Evolutionary conservation across 2,888 invertebrate species (phyloP).

Genomic region (Zygogramma bicolorata): DNA sequence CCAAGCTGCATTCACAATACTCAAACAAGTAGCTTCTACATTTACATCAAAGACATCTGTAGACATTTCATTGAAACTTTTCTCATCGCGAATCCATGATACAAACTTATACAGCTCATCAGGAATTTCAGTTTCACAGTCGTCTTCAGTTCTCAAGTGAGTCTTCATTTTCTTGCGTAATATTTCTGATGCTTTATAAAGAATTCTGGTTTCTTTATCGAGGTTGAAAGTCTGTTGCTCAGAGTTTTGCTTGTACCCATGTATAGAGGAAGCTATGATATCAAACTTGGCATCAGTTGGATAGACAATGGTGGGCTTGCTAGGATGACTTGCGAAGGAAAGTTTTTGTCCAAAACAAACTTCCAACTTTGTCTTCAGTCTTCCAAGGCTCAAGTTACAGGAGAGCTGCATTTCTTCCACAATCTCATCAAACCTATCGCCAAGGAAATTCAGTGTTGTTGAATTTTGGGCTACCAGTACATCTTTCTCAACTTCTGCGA

Average conservation of each 20-base stretch:
- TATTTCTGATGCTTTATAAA: background rate
- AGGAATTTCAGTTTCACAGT: constrained; percentile 3
- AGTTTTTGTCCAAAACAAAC: background rate
- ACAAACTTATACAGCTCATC: constrained; percentile 6
- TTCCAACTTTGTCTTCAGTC: background rate
- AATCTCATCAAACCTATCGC: background rate
- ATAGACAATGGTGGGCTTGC: background rate
- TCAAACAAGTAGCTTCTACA: constrained; percentile 1
- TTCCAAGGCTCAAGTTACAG: background rate
- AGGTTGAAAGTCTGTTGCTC: background rate
- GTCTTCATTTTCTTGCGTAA: constrained; percentile 5
- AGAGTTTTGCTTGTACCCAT: background rate
- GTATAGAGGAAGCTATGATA: background rate
- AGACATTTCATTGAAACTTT: constrained; percentile 1
- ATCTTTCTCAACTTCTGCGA: constrained; percentile 3
- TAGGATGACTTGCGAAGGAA: background rate
- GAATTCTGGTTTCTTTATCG: background rate
- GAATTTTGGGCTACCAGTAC: background rate
- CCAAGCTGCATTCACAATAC: constrained; percentile 6
- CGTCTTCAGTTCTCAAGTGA: background rate
- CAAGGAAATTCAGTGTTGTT: background rate
- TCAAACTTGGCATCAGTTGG: constrained; percentile 1
- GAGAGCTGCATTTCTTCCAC: background rate
- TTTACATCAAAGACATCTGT: constrained; percentile 4
- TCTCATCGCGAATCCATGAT: constrained; percentile 5